phyloP scores from a whole-genome alignment of 2,888 invertebrate species.

The Trichogramma dendrolimi region DNA sequence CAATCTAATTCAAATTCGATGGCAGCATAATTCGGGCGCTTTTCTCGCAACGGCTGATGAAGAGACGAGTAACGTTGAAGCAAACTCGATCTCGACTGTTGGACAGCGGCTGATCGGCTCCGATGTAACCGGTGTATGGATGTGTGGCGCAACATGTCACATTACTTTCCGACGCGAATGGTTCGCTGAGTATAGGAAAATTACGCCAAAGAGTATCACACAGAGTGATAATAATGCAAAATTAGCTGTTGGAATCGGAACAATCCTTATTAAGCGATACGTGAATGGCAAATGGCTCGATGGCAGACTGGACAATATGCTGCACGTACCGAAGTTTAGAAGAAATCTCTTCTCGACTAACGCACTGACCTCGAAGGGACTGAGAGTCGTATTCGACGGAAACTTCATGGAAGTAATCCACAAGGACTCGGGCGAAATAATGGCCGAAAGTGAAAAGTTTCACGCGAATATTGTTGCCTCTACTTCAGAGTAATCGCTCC shows the following conservation, averaged over 20 bases:
- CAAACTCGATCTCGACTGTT: background rate
- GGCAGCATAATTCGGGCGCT: no score
- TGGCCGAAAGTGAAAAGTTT: no score
- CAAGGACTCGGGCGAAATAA: no score
- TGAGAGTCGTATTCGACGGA: no score
- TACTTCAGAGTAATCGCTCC: no score
- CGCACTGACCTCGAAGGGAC: slow-evolving; percentile 22
- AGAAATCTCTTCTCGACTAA: slow-evolving; percentile 34
- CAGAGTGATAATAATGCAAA: slow-evolving; percentile 24
- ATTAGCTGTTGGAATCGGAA: slow-evolving; percentile 20
- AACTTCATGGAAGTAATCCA: no score
- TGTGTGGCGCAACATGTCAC: slow-evolving; percentile 32
- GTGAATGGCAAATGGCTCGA: slow-evolving; percentile 24
- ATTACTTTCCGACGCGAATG: slow-evolving; percentile 27
- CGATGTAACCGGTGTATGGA: slow-evolving; percentile 25
- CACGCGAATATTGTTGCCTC: no score
- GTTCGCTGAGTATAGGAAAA: no score
- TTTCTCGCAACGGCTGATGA: no score
- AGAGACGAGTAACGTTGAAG: background rate
- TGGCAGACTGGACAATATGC: slow-evolving; percentile 27
- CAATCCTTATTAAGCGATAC: slow-evolving; percentile 23
- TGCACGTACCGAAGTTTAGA: slow-evolving; percentile 29
- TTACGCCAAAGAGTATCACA: no score
- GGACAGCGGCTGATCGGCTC: background rate
- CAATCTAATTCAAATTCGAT: no score